phyloP scores from a whole-genome alignment of 2,797 vertebrate genomes.

The Lycodopsis pacificus region DNA sequence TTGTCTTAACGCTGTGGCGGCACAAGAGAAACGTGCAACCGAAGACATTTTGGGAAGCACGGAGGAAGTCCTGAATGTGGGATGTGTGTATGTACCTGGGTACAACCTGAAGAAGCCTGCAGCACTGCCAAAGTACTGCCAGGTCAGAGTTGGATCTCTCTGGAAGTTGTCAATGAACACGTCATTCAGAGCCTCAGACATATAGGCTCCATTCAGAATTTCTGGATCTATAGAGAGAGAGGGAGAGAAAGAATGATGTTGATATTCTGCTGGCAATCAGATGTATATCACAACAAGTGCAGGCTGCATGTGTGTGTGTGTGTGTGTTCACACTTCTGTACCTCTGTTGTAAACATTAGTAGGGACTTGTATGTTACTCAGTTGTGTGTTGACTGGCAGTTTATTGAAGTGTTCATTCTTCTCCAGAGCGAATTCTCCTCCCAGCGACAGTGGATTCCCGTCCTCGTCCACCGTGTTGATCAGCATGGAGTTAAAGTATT shows the following conservation, averaged over 20 bases:
- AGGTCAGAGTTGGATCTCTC: conserved; percentile 94
- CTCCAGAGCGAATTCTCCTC: conserved; percentile 91
- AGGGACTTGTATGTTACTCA: conserved; percentile 94
- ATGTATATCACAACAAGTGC: background rate
- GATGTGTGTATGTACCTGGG: conserved; percentile 84
- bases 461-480: conserved; percentile 90
- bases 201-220: conserved; percentile 94
- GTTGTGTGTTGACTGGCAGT: conserved; percentile 89
- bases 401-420: conserved; percentile 94
- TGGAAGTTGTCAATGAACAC: conserved; percentile 94
- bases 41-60: background rate
- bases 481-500: conserved; percentile 93
- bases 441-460: conserved; percentile 88
- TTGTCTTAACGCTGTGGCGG: background rate
- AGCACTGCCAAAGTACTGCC: conserved; percentile 97
- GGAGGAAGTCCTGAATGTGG: no score
- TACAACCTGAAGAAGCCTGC: conserved; percentile 96
- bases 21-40: background rate
- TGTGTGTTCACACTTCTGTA: conserved; percentile 54
- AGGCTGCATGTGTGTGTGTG: background rate
- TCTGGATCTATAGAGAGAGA: conserved; percentile 84
- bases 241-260: background rate
- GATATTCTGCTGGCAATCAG: background rate
- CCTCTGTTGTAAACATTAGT: conserved; percentile 98
- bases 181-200: conserved; percentile 95